These are phyloP conservation scores for Scomber japonicus DNA, from an alignment of 2,113 vertebrate species.

Conservation along the genomic window DNA sequence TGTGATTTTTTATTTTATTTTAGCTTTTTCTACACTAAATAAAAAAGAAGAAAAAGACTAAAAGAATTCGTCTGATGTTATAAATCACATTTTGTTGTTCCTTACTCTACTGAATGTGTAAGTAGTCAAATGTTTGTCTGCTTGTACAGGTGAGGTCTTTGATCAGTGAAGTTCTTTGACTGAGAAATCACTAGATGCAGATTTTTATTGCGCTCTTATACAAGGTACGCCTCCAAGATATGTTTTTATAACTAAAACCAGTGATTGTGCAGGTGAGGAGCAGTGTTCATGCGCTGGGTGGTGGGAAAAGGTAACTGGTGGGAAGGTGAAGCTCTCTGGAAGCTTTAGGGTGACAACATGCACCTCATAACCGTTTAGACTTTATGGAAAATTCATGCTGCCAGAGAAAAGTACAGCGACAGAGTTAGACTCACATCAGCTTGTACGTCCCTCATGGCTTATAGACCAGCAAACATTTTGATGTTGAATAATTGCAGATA, in stretches of 20 bases:
- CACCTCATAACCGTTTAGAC: slow-evolving; percentile 24
- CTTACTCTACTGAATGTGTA: too few relatives aligned
- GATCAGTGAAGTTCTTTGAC: not conserved
- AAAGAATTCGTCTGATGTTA: too few relatives aligned
- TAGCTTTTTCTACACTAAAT: too few relatives aligned
- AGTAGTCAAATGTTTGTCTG: too few relatives aligned
- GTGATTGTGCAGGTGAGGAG: slow-evolving; percentile 25
- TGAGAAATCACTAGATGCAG: slow-evolving; percentile 6
- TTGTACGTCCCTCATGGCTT: not conserved
- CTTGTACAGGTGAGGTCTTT: not conserved
- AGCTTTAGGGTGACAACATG: slow-evolving; percentile 53
- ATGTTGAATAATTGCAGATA: not conserved
- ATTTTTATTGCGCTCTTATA: not conserved
- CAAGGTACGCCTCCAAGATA: not conserved
- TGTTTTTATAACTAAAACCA: slow-evolving; percentile 29
- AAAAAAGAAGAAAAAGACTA: too few relatives aligned
- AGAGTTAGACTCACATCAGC: slow-evolving; percentile 3
- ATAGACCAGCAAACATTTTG: slow-evolving; percentile 53
- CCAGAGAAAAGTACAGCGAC: slow-evolving; percentile 10
- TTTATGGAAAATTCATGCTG: slow-evolving; percentile 48
- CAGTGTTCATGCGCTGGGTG: slow-evolving; percentile 52
- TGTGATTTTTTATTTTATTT: too few relatives aligned
- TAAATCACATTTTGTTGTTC: too few relatives aligned
- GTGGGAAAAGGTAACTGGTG: not conserved
- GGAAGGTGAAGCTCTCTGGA: slow-evolving; percentile 17